Evolutionary conservation across 1,140 invertebrate species (phyloP), one percentile per base, ranked within the genome.

Genomic region (Zaprionus inermis): DNA sequence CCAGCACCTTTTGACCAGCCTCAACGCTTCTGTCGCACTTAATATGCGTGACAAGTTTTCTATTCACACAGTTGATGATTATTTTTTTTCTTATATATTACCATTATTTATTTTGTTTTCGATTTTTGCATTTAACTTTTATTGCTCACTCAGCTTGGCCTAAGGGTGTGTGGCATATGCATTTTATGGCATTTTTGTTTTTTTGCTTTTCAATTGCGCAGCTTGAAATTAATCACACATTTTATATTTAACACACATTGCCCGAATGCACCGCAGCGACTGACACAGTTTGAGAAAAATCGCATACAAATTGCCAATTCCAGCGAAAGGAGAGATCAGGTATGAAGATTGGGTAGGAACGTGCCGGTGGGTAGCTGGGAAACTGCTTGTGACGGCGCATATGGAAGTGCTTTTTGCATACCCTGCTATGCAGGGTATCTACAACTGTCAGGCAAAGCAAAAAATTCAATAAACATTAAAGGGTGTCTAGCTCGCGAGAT

Each of bases 1-100:
- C 61, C 79, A 66, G 41, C 54, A 52, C 76, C 76, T 80, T 83
- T 91, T 78, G 90, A 88, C 79, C 90, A 93, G 65, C 78, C 73
- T 69, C 71, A 81, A 70, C 82, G 80, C 36, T 52, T 38, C 12
- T 6, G 6, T 16, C 24, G 22, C 54, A 20, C 28, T 88, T 89
- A 80, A 66, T 70, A 88, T 89, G 74, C 83, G 78, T 44, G 65
- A 58, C 70, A 44, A 56, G 79, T 75, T 64, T 52, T 66, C 70
- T 69, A 75, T 72, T 78, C 64, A 56, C 63, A 64, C 24, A 28
- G 24, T 28, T 28, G 24, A 5, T 28, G 56, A 55, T 79, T 70
- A 69, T 69, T 72, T 73, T 55, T 32, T 49, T 56, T 72, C 52
- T 16, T 67, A 38, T 56, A 41, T 67, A 72, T 58, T 56, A 32